Conservation (phyloP, 1,140 invertebrate species). For the Drosophila hydei region DNA sequence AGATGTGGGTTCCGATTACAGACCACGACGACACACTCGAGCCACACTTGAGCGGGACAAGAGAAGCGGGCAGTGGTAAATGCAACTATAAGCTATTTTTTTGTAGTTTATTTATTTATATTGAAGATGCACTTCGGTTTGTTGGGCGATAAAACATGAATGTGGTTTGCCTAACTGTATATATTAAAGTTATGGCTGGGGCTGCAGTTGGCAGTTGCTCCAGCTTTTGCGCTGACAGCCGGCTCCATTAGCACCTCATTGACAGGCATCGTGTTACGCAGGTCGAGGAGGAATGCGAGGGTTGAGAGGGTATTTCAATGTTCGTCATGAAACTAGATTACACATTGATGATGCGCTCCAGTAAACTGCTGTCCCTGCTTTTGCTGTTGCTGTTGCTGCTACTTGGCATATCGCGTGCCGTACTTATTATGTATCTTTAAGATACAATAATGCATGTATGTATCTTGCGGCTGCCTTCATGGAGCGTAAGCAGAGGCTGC, state of each 20-base stretch:
- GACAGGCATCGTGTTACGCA: slow-evolving; percentile 67
- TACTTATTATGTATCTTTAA: slow-evolving; percentile 54
- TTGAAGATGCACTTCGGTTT: slow-evolving; percentile 32
- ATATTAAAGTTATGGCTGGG: slow-evolving; percentile 50
- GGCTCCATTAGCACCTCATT: slow-evolving; percentile 75
- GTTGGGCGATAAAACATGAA: slow-evolving; percentile 41
- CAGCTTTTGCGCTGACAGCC: slow-evolving; percentile 46
- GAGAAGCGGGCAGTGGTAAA: slow-evolving; percentile 7
- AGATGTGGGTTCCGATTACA: slow-evolving; percentile 36
- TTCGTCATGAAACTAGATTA: slow-evolving; percentile 29
- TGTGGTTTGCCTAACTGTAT: slow-evolving; percentile 66
- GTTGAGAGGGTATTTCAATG: neutral
- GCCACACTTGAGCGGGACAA: neutral
- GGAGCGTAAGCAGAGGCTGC: slow-evolving; percentile 21
- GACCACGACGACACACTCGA: neutral
- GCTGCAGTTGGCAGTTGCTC: neutral
- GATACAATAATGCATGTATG: slow-evolving; percentile 42
- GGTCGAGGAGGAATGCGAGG: neutral
- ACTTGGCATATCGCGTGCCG: slow-evolving; percentile 62
- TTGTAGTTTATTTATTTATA: slow-evolving; percentile 2
- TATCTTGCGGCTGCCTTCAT: slow-evolving; percentile 40
- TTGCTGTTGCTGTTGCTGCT: slow-evolving; percentile 11
- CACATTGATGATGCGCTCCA: slow-evolving; percentile 56
- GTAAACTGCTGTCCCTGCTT: slow-evolving; percentile 27
- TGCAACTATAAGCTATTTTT: slow-evolving; percentile 37